These are phyloP conservation scores for Psococerastis gibbosa DNA, from an alignment of 2,888 invertebrate genomes.

Conservation along the genomic window DNA sequence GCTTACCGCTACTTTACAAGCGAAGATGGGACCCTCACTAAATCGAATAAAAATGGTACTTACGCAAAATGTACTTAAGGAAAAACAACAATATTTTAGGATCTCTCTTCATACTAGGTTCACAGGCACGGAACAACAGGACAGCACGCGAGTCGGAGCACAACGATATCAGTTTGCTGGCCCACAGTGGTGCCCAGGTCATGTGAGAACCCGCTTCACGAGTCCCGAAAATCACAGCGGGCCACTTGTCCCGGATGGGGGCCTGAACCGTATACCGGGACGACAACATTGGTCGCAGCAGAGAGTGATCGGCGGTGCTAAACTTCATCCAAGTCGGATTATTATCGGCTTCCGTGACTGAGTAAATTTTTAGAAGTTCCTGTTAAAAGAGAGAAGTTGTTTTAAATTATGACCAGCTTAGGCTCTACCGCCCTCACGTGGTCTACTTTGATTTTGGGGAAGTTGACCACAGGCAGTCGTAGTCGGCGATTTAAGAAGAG, in stretches of 20 bases:
- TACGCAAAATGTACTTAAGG: conserved; percentile 47
- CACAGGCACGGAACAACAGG: conserved; percentile 44
- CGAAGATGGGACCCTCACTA: too few species aligned
- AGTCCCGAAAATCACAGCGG: conserved; percentile 22
- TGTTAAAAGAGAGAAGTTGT: too few species aligned
- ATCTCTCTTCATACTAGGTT: conserved; percentile 56
- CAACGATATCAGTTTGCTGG: conserved; percentile 42
- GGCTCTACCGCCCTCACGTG: too few species aligned
- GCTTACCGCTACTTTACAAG: too few species aligned
- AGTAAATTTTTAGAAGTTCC: conserved; percentile 52
- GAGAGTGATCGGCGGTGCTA: conserved; percentile 49
- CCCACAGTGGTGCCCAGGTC: conserved; percentile 60
- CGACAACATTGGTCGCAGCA: conserved; percentile 53
- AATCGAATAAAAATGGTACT: conserved; percentile 19
- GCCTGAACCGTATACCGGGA: conserved; percentile 21
- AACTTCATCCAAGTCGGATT: conserved; percentile 42
- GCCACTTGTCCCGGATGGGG: background rate
- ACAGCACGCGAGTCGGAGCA: conserved; percentile 39
- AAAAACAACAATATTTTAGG: conserved; percentile 50
- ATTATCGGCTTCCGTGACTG: conserved; percentile 41
- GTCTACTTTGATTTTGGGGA: too few species aligned
- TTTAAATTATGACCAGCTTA: too few species aligned
- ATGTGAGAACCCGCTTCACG: conserved; percentile 33
- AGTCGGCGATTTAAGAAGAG: too few species aligned
- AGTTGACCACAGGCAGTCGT: too few species aligned